Evolutionary conservation across 1,140 invertebrate genomes (phyloP).

Genomic region (Chymomyza costata): DNA sequence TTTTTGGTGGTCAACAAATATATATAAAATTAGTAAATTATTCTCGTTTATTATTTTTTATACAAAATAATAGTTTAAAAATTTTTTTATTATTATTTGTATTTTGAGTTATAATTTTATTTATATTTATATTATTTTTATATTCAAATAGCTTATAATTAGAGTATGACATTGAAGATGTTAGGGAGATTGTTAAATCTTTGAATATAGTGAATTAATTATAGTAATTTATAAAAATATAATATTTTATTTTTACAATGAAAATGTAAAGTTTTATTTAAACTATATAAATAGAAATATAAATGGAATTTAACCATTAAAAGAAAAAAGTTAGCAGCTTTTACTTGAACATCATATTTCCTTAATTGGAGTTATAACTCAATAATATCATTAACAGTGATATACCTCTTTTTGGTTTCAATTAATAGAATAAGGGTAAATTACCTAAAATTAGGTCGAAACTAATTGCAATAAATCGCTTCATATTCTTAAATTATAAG

Average conservation of each 20-base stretch:
- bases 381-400: conserved; percentile 51
- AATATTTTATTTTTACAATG: conserved; percentile 77
- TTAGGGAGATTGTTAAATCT: conserved; percentile 75
- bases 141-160: conserved; percentile 78
- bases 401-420: conserved; percentile 78
- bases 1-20: conserved; percentile 74
- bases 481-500: conserved; percentile 77
- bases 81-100: conserved; percentile 76
- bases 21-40: conserved; percentile 49
- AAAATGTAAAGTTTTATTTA: conserved; percentile 79
- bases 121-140: conserved; percentile 71
- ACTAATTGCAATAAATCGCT: conserved; percentile 78
- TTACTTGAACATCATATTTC: conserved; percentile 74
- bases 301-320: conserved; percentile 76
- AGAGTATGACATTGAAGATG: conserved; percentile 80
- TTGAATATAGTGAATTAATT: conserved; percentile 52
- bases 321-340: conserved; percentile 77
- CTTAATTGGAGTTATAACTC: conserved; percentile 73
- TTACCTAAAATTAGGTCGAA: conserved; percentile 78
- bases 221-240: conserved; percentile 75
- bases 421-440: conserved; percentile 77
- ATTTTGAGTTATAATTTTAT: conserved; percentile 73
- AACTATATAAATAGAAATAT: conserved; percentile 78
- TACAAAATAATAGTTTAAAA: conserved; percentile 76
- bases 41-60: conserved; percentile 39